Percentiles rank a stretch among this genome's conserved stretches.
phyloP scores from a whole-genome alignment of 2,113 vertebrate species.

The Procavia capensis region DNA sequence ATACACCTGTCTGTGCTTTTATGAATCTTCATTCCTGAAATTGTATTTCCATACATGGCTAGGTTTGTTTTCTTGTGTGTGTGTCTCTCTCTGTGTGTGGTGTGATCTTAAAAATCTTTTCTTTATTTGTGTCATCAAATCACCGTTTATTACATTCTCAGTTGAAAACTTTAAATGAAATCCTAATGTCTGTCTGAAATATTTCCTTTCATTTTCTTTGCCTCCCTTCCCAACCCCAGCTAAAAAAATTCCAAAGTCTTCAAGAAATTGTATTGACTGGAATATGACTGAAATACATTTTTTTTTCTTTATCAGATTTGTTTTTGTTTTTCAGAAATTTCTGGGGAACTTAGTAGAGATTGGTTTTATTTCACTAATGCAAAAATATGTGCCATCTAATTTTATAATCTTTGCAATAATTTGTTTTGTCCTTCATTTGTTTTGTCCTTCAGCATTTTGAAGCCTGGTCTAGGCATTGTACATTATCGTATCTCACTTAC shows the following conservation, averaged over 20 bases:
- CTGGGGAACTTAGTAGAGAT: background rate
- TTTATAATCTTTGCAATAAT: no score
- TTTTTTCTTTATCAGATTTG: background rate
- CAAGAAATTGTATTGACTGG: background rate
- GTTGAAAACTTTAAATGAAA: background rate
- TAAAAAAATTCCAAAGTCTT: background rate
- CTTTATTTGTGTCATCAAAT: background rate
- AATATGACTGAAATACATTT: background rate
- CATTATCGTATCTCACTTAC: background rate
- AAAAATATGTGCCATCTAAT: no score
- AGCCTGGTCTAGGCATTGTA: background rate
- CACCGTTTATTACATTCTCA: background rate
- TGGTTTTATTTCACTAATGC: no score
- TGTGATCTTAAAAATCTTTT: background rate
- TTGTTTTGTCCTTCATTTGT: no score
- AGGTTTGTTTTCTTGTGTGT: background rate
- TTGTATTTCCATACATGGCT: background rate
- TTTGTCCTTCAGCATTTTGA: background rate
- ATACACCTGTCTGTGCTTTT: background rate
- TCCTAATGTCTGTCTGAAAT: background rate
- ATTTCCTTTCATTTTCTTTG: background rate
- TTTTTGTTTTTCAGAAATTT: background rate
- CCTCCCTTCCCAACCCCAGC: background rate
- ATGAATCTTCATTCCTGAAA: background rate
- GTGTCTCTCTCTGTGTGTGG: background rate